Conservation (phyloP, 2,797 vertebrate species). For the Semaprochilodus insignis region DNA sequence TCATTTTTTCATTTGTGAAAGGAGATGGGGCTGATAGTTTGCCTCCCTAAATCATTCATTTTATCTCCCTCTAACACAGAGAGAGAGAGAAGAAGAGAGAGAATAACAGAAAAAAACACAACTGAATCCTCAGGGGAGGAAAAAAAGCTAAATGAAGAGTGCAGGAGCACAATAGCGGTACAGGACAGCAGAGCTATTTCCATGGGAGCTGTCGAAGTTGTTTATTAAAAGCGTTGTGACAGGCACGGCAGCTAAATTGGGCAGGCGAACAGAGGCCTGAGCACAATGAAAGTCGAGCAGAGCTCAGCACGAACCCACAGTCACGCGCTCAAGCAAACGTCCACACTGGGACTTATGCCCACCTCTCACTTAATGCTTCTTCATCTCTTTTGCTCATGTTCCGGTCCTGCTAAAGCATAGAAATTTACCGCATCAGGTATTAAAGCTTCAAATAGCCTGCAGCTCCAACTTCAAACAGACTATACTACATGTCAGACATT, state of each 20-base stretch:
- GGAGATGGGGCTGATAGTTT: slow-evolving; percentile 35
- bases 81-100: not conserved
- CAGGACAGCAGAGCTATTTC: slow-evolving; percentile 51
- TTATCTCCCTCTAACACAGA: slow-evolving; percentile 22
- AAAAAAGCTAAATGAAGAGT: slow-evolving; percentile 31
- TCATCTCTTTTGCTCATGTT: slow-evolving; percentile 34
- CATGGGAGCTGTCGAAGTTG: slow-evolving; percentile 43
- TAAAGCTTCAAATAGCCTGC: slow-evolving; percentile 10
- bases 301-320: slow-evolving; percentile 21
- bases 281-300: slow-evolving; percentile 39
- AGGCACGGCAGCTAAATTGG: slow-evolving; percentile 51
- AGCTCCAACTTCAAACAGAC: not conserved
- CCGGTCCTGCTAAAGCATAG: slow-evolving; percentile 4
- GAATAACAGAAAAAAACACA: slow-evolving; percentile 21
- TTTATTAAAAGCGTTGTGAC: slow-evolving; percentile 56
- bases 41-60: slow-evolving; percentile 34
- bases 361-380: slow-evolving; percentile 49
- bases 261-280: slow-evolving; percentile 39
- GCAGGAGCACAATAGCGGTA: slow-evolving; percentile 33
- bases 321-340: slow-evolving; percentile 44
- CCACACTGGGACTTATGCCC: slow-evolving; percentile 50
- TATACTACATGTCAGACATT: not conserved
- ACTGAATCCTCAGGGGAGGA: slow-evolving; percentile 44
- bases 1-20: slow-evolving; percentile 33
- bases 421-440: not conserved